Base-by-base conservation (phyloP, 2,113 vertebrate genomes). In the Vombatus ursinus region DNA sequence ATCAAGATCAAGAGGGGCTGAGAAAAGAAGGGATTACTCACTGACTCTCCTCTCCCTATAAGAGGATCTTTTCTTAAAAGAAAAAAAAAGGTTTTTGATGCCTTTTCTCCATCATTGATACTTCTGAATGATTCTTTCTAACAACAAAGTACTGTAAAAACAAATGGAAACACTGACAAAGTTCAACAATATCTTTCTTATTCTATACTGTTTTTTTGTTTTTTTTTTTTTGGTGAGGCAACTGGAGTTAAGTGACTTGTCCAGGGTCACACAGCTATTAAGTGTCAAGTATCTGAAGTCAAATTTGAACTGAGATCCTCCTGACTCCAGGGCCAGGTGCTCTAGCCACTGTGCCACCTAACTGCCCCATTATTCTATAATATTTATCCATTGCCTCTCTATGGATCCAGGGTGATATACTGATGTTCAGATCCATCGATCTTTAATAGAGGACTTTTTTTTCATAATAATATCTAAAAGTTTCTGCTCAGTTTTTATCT, bases 401-500 rank as follows among this genome's bases (percentile, higher is more conserved):
- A 84, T 84, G 68, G 14, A 44, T 84, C 31, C 4, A 84, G n/a
- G 31, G 68, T 44, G 68, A 68, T 37, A 37, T 2, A 57, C 3
- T 52, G 52, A n/a, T n/a, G 61, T 44, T 44, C 68, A 44, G 37
- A 84, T 84, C n/a, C 5, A 84, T 22, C n/a, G 19, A 84, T 84
- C n/a, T 84, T 84, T 44, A 84, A 44, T 44, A 84, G 6, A 84
- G n/a, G 16, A 44, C 8, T 84, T 84, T n/a, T 68, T n/a, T 22
- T 31, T 24, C n/a, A 44, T 50, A 52, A 51, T 77, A 84, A 50
- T 6, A 44, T 31, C 57, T 57, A 25, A 50, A 68, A 95, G 12
- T 44, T 94, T 92, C 90, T 48, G n/a, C n/a, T 90, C 54, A 51
- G 24, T 89, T 96, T 52, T 94, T 25, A 96, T 52, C 52, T 95